phyloP scores from a whole-genome alignment of 2,888 invertebrate genomes.

The Lysandra coridon region DNA sequence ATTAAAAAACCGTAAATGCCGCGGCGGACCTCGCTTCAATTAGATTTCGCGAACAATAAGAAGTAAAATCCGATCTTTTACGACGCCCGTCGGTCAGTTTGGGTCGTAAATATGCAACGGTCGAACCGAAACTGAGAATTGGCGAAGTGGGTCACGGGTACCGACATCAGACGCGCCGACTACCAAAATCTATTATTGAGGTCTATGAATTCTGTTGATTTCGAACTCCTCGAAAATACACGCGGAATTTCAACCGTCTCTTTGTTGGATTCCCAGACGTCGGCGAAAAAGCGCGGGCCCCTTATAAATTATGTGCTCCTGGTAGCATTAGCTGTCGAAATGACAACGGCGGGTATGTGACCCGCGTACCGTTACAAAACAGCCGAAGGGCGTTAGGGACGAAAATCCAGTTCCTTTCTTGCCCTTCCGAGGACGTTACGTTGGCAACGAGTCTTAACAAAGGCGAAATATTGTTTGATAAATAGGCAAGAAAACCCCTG shows the following conservation, averaged over 20 bases:
- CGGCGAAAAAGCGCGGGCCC: constrained; percentile 72
- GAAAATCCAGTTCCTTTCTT: constrained; percentile 56
- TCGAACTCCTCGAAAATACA: constrained; percentile 61
- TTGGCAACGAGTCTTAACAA: constrained; percentile 36
- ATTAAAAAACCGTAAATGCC: constrained; percentile 75
- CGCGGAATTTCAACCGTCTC: constrained; percentile 74
- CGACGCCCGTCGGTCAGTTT: constrained; percentile 71
- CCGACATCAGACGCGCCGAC: constrained; percentile 43
- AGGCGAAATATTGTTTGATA: background rate
- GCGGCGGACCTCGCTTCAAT: constrained; percentile 71
- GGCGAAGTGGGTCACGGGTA: constrained; percentile 67
- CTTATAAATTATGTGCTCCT: constrained; percentile 70
- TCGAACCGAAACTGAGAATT: constrained; percentile 65
- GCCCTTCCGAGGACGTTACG: constrained; percentile 55
- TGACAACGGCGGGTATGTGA: constrained; percentile 59
- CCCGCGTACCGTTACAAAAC: constrained; percentile 64
- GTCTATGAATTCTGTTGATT: constrained; percentile 57
- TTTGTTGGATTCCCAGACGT: constrained; percentile 79
- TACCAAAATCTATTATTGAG: constrained; percentile 44
- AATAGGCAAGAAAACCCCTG: constrained; percentile 4
- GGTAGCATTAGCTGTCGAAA: constrained; percentile 71
- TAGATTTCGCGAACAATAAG: constrained; percentile 80
- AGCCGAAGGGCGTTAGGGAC: constrained; percentile 67
- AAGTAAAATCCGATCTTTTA: constrained; percentile 78
- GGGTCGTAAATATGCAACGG: constrained; percentile 77